Percentiles rank a stretch among this genome's conserved stretches.
These are phyloP conservation scores for Microplitis demolitor DNA, from an alignment of 1,140 invertebrate species.

Conservation along the genomic window DNA sequence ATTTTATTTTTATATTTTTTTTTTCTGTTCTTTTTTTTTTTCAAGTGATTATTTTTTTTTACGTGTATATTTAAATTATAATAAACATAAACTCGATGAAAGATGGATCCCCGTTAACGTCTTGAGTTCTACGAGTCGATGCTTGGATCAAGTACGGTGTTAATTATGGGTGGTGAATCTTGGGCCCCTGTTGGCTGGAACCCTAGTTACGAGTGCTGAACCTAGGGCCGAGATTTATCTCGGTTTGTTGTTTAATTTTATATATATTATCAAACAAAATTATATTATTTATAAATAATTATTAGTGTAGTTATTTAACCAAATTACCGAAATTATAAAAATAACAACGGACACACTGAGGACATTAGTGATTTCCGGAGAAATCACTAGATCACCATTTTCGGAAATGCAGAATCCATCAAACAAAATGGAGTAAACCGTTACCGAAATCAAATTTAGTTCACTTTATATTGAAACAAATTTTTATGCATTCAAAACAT, in stretches of 20 bases:
- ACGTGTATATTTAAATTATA: too few species aligned
- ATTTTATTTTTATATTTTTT: background rate
- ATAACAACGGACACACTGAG: too few species aligned
- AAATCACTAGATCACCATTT: too few species aligned
- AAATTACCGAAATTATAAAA: too few species aligned
- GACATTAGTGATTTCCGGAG: too few species aligned
- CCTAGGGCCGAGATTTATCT: conserved; percentile 57
- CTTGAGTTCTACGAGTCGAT: conserved; percentile 27
- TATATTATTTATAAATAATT: background rate
- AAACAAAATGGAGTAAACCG: too few species aligned
- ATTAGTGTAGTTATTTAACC: background rate
- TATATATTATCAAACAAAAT: background rate
- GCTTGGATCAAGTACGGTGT: conserved; percentile 48
- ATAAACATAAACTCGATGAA: background rate
- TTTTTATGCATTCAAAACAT: too few species aligned
- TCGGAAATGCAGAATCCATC: too few species aligned
- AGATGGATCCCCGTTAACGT: background rate
- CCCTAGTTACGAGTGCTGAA: conserved; percentile 64
- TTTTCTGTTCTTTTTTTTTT: background rate
- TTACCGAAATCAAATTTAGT: too few species aligned
- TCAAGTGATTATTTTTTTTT: too few species aligned
- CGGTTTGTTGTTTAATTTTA: conserved; percentile 45
- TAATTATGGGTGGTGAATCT: conserved; percentile 51
- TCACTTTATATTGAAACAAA: too few species aligned
- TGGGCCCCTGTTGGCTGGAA: conserved; percentile 58